Percentiles rank a stretch among this genome's conserved stretches.
These are phyloP conservation scores for Tachyglossus aculeatus DNA, from an alignment of 2,797 vertebrate genomes.

Conservation along the genomic window DNA sequence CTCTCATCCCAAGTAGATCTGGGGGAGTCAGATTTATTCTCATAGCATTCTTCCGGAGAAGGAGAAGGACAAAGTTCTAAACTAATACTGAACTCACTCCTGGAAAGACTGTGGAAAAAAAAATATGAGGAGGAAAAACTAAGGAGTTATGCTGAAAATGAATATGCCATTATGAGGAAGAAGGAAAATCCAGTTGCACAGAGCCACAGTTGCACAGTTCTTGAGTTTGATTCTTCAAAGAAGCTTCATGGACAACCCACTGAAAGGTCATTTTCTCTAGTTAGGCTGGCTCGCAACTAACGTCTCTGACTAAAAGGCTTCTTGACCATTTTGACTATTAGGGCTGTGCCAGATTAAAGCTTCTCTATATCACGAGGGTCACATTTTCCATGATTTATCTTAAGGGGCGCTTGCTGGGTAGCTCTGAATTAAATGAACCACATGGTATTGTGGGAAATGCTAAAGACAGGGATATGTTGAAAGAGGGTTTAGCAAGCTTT, in stretches of 20 bases:
- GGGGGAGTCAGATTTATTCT: no score
- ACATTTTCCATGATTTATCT: slow-evolving; percentile 11
- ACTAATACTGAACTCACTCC: no score
- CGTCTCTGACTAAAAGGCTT: not conserved
- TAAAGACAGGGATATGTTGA: not conserved
- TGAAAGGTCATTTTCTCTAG: not conserved
- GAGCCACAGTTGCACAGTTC: not conserved
- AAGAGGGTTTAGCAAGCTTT: fast-evolving
- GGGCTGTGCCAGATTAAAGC: slow-evolving; percentile 20
- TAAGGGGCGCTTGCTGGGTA: not conserved
- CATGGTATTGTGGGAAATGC: not conserved
- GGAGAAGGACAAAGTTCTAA: no score
- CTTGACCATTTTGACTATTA: not conserved
- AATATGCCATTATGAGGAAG: not conserved
- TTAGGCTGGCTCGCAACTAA: not conserved
- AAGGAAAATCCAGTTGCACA: not conserved
- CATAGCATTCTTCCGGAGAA: no score
- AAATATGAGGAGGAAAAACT: no score
- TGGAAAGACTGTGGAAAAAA: no score
- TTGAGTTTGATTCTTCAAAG: slow-evolving; percentile 12
- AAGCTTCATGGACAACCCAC: not conserved
- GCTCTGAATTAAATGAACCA: not conserved
- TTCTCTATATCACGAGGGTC: slow-evolving; percentile 32
- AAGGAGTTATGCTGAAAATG: no score
- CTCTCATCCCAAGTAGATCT: no score